Conservation (phyloP, 2,888 invertebrate species). For the Conomelus anceps region DNA sequence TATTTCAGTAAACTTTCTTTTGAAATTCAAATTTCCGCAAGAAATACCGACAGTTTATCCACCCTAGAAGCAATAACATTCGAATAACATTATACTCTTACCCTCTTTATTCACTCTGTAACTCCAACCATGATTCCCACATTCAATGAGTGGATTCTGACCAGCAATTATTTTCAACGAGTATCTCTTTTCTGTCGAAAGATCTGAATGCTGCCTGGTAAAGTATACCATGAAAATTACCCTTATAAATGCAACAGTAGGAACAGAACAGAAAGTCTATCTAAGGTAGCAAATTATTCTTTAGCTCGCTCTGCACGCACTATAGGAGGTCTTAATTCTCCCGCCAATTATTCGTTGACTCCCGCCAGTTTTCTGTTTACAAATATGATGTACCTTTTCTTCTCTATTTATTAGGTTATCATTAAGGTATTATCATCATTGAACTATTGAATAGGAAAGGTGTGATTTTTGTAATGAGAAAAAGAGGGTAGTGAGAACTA, state of each 20-base stretch:
- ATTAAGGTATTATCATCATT: not conserved
- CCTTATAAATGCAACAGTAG: not conserved
- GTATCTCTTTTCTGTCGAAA: too few species aligned
- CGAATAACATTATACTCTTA: not conserved
- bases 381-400: not conserved
- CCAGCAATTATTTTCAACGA: too few species aligned
- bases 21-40: too few species aligned
- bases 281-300: not conserved
- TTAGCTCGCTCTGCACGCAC: not conserved
- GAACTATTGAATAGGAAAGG: not conserved
- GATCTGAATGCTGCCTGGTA: too few species aligned
- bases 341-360: not conserved
- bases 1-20: too few species aligned
- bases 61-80: not conserved
- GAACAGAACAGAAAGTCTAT: too few species aligned
- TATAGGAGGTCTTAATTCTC: not conserved
- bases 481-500: not conserved
- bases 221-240: not conserved
- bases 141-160: too few species aligned
- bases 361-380: not conserved
- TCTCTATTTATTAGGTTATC: not conserved
- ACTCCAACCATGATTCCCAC: not conserved
- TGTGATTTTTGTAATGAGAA: not conserved
- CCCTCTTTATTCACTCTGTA: not conserved
- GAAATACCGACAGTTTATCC: not conserved